These are phyloP conservation scores for Botia almorhae DNA, from an alignment of 2,797 vertebrate species.

Conservation along the genomic window DNA sequence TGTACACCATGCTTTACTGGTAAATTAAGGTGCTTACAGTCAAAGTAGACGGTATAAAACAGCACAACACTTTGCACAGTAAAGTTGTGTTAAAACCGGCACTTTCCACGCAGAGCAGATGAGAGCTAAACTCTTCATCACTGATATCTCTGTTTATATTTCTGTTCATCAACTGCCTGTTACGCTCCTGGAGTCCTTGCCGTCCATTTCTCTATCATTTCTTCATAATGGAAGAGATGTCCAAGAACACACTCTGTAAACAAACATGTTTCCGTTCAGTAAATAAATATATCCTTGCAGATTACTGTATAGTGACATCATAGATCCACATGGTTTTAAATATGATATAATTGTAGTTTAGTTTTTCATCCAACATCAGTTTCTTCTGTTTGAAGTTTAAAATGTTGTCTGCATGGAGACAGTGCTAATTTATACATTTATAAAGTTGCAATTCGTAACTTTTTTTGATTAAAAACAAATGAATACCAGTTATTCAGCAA, in stretches of 20 bases:
- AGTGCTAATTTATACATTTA: too few species aligned
- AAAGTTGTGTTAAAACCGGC: constrained; percentile 43
- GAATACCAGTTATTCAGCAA: too few species aligned
- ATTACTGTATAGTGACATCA: too few species aligned
- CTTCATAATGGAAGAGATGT: constrained; percentile 96
- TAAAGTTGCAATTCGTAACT: too few species aligned
- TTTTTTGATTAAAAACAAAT: too few species aligned
- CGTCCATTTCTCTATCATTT: constrained; percentile 75
- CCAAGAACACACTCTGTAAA: constrained; percentile 92
- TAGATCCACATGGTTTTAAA: too few species aligned
- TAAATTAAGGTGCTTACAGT: constrained; percentile 71
- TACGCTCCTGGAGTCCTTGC: constrained; percentile 20
- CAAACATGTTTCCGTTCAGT: constrained; percentile 53
- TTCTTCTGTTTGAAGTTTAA: too few species aligned
- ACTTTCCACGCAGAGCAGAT: constrained; percentile 32
- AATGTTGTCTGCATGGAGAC: too few species aligned
- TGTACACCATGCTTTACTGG: constrained; percentile 34
- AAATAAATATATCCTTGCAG: background rate
- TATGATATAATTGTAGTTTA: too few species aligned
- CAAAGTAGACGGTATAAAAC: constrained; percentile 43
- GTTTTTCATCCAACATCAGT: too few species aligned
- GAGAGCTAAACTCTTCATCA: constrained; percentile 56
- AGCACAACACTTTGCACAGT: constrained; percentile 49
- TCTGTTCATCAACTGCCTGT: constrained; percentile 38
- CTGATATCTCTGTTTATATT: constrained; percentile 63